phyloP scores from a whole-genome alignment of 2,888 invertebrate species.

The Sipunculus nudus region DNA sequence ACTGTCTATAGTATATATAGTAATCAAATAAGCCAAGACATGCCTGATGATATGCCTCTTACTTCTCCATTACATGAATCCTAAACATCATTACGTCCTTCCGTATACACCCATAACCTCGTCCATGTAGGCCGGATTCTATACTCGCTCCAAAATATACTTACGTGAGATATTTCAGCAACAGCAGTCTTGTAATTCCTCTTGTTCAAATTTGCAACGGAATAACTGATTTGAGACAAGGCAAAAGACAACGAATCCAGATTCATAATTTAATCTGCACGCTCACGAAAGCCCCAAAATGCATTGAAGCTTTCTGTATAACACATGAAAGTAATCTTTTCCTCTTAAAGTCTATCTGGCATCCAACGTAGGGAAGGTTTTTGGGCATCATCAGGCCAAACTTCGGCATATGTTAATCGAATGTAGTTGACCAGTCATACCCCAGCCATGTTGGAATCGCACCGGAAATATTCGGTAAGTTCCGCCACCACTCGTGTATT shows the following conservation, averaged over 20 bases:
- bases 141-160: too few relatives aligned
- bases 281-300: slow-evolving; percentile 94
- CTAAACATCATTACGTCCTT: too few relatives aligned
- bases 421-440: too few relatives aligned
- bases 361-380: slow-evolving; percentile 9
- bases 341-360: not conserved
- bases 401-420: not conserved
- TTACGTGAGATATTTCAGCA: slow-evolving; percentile 89
- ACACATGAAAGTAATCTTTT: slow-evolving; percentile 2
- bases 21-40: too few relatives aligned
- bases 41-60: too few relatives aligned
- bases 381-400: slow-evolving; percentile 20
- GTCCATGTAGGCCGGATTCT: too few relatives aligned
- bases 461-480: too few relatives aligned
- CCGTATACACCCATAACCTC: too few relatives aligned
- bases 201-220: slow-evolving; percentile 94
- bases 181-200: slow-evolving; percentile 92
- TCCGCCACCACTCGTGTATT: too few relatives aligned
- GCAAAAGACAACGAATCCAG: slow-evolving; percentile 98
- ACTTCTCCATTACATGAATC: too few relatives aligned
- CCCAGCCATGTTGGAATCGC: too few relatives aligned
- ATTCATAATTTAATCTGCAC: slow-evolving; percentile 71
- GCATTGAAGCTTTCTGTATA: slow-evolving; percentile 82
- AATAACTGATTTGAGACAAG: slow-evolving; percentile 98
- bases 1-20: too few relatives aligned